Conservation (phyloP, 2,797 vertebrate genomes). For the Intellagama lesueurii region DNA sequence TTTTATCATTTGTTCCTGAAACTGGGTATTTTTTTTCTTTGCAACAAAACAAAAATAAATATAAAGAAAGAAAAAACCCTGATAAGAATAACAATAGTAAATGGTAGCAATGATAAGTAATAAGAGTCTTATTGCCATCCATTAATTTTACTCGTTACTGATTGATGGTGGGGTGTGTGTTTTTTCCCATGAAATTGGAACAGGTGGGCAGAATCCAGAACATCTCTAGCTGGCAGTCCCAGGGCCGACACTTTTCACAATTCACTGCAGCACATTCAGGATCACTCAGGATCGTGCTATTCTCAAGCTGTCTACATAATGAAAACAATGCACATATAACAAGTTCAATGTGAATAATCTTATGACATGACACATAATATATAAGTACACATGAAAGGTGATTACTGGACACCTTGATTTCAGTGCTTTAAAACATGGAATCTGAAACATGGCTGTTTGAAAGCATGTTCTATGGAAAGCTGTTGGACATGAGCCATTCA, state of each 20-base stretch:
- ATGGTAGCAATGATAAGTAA: conserved; percentile 60
- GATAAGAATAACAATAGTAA: conserved; percentile 58
- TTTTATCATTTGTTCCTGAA: conserved; percentile 78
- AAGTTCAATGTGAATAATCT: conserved; percentile 81
- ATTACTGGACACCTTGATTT: conserved; percentile 51
- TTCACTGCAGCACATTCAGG: conserved; percentile 88
- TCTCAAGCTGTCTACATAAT: conserved; percentile 96
- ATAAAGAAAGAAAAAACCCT: conserved; percentile 19
- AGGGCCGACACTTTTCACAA: conserved; percentile 85
- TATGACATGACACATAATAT: conserved; percentile 75
- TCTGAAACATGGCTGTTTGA: neutral
- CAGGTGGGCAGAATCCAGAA: conserved; percentile 79
- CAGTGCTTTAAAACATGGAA: conserved; percentile 56
- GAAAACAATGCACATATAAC: conserved; percentile 89
- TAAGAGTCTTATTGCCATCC: conserved; percentile 82
- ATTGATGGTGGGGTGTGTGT: conserved; percentile 57
- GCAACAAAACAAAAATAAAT: conserved; percentile 57
- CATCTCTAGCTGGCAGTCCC: conserved; percentile 90
- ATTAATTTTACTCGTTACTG: conserved; percentile 77
- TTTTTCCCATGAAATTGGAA: conserved; percentile 70
- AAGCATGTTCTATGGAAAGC: conserved; percentile 43
- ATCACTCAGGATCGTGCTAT: conserved; percentile 90
- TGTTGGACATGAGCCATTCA: neutral
- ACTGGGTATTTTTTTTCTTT: conserved; percentile 67
- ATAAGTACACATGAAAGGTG: conserved; percentile 78